Percentiles rank a stretch among this genome's conserved stretches.
Evolutionary conservation across 2,113 vertebrate genomes (phyloP).

Genomic region (Calyptomena viridis): DNA sequence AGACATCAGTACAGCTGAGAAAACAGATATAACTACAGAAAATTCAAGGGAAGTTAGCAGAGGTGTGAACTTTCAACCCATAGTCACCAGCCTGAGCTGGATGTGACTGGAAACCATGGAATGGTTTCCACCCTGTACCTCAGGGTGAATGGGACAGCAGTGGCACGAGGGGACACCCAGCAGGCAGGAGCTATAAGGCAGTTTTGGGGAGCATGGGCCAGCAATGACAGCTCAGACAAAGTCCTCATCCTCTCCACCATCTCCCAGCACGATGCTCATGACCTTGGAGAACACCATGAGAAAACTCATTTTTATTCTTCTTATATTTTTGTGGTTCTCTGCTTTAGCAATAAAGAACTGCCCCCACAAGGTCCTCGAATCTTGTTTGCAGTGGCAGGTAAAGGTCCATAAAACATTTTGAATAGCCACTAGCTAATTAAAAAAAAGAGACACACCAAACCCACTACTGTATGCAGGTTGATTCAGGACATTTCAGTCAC

Average conservation of each 20-base stretch:
- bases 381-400: not conserved
- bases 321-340: not conserved
- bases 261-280: not conserved
- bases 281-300: not conserved
- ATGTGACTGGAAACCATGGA: not conserved
- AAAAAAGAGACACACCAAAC: not conserved
- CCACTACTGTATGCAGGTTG: not conserved
- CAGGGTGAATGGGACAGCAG: not conserved
- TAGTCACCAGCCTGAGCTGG: not conserved
- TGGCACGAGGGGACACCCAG: not conserved
- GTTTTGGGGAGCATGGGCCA: not conserved
- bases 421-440: not conserved
- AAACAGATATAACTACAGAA: not conserved
- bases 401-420: not conserved
- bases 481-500: not conserved
- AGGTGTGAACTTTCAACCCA: not conserved
- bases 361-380: not conserved
- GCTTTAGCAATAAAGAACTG: not conserved
- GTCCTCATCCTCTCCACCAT: not conserved
- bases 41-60: not conserved
- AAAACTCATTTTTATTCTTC: not conserved
- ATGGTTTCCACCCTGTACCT: not conserved
- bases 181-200: not conserved
- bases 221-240: not conserved
- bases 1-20: not conserved